Evolutionary conservation across 2,888 invertebrate species (phyloP).

Genomic region (Mythimna ferrago): DNA sequence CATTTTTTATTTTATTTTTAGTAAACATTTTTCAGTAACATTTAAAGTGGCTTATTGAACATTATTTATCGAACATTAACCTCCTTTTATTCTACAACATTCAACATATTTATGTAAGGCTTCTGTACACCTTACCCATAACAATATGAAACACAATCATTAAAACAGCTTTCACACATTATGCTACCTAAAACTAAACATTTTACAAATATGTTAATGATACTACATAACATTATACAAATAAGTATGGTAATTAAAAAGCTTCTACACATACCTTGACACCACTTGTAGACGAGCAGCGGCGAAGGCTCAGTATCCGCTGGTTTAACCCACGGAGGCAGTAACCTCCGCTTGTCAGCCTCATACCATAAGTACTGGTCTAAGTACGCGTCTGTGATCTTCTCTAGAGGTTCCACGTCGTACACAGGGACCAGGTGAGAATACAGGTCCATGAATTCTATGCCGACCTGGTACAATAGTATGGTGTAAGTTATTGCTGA

Average conservation of each 20-base stretch:
- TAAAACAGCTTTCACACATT: no score
- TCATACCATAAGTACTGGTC: slow-evolving; percentile 99
- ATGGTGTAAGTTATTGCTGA: not conserved
- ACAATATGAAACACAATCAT: not conserved
- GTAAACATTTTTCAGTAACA: no score
- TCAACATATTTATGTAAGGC: no score
- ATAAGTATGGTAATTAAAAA: not conserved
- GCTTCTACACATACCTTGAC: slow-evolving; percentile 94
- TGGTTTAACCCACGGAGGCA: slow-evolving; percentile 99
- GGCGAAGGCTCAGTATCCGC: slow-evolving; percentile 99
- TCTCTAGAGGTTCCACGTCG: slow-evolving; percentile 99
- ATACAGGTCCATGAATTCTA: slow-evolving; percentile 99
- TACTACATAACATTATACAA: not conserved
- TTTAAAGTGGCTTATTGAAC: no score
- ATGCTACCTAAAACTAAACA: not conserved
- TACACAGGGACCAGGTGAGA: slow-evolving; percentile 99
- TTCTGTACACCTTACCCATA: not conserved
- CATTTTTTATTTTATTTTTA: no score
- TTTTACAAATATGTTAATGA: not conserved
- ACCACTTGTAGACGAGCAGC: slow-evolving; percentile 98
- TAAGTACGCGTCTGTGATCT: slow-evolving; percentile 99
- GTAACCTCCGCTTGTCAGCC: slow-evolving; percentile 98
- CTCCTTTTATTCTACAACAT: not conserved
- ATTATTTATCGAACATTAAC: no score
- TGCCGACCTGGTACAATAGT: slow-evolving; percentile 93